Evolutionary conservation across 1,140 invertebrate species (phyloP), one percentile per base, ranked within the genome.

Genomic region (Cotesia typhae): DNA sequence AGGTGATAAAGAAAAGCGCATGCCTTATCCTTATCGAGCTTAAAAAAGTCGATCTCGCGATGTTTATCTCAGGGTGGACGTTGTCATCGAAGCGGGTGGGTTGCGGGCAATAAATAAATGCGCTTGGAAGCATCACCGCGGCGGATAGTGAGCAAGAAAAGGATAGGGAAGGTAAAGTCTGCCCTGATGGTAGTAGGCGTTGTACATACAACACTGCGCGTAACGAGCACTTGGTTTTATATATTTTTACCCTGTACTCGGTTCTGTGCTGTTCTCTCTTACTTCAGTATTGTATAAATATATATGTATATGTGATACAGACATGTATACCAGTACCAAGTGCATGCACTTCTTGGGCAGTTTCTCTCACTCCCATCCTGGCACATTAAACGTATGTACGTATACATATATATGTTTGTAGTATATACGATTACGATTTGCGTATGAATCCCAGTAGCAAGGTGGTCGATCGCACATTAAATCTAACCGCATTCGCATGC

Each of bases 401-500:
- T 1, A 41, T 14, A 55, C 41, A 51, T 53, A 55, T 38, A 72
- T 57, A 14, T 10, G 28, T 28, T 28, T 28, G 2, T 28, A 28
- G 28, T 28, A 28, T 28, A 61, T 67, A 35, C 70, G 74, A 78
- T 79, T 69, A 71, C 75, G 75, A 82, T 82, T 82, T 82, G 78
- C 79, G 78, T 82, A 83, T 78, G 78, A 82, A 83, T 81, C 79
- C 77, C 38, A 47, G 60, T 38, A 57, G 55, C 51, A 71, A 78
- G 74, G 72, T 79, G 75, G 73, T 78, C 79, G 82, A 84, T 84
- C 82, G 79, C 75, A 82, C 80, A 82, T 85, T 82, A 83, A 85
- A 85, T 85, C 82, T 84, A 79, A 74, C 77, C 78, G 79, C 79
- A 47, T 47, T 37, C 52, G 78, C 72, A 78, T 77, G 77, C 80